Base-by-base conservation (phyloP, 2,888 invertebrate genomes). In the Epinotia demarniana region DNA sequence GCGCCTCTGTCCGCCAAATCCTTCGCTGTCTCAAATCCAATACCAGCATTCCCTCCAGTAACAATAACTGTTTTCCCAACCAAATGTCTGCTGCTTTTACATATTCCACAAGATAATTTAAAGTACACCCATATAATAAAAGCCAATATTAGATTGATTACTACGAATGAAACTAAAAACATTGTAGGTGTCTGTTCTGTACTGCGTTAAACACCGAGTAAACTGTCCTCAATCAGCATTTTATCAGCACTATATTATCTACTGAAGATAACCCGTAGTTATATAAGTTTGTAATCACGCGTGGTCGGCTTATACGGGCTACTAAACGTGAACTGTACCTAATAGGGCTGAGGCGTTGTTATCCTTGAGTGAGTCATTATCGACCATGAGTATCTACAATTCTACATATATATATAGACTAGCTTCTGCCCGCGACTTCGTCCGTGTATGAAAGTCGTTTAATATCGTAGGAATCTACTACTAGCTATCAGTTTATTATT, bases 41-140 rank as follows among this genome's bases (percentile, higher is more conserved):
- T 97, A 6, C 97, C 98, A 80, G 96, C 95, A 79, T 96, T 98
- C 66, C 96, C 97, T 23, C 98, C 98, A 12, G 98, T 98, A 55
- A 98, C 95, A 70, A 98, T 95, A 16, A 97, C 97, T 3, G 97
- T 97, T 93, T 98, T 98, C 2, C 97, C 97, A 66, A 96, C 94
- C 95, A 98, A 82, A 81, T 90, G 89, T 73, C 80, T 86, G 74
- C 86, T 90, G 75, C 84, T 84, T 78, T 80, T 87, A 77, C 88
- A 87, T 71, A 87, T 82, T 63, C 90, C 91, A 11, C 83, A 82
- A 43, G 87, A 85, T 68, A 90, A 72, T 77, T 85, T 84, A 75
- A 77, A 81, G 69, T 86, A 88, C 3, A 75, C 33, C 57, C 75
- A 72, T 13, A 16, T 11, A n/a, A 63, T 60, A 43, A 57, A n/a